Conservation (phyloP, 2,113 vertebrate genomes). For the Telmatochromis sp. region DNA sequence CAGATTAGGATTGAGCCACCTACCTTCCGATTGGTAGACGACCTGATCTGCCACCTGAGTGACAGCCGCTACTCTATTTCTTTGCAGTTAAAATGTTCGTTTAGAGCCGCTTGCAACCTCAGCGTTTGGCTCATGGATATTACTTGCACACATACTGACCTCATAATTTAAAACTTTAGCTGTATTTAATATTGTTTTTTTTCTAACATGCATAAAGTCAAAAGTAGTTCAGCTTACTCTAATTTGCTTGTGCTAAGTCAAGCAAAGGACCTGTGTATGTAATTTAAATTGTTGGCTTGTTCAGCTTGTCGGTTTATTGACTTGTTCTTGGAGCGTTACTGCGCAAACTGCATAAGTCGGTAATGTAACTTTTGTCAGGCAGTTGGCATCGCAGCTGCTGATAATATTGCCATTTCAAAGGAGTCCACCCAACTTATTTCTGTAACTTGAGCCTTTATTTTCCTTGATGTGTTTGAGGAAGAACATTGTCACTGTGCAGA, state of each 20-base stretch:
- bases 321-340: background rate
- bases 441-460: background rate
- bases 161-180: background rate
- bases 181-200: background rate
- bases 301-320: background rate
- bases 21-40: background rate
- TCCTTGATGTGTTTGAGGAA: background rate
- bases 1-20: accelerated
- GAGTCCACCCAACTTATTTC: accelerated
- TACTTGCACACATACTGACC: background rate
- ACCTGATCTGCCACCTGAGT: background rate
- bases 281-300: background rate
- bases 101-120: background rate
- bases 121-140: background rate
- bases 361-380: background rate
- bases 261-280: background rate
- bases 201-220: background rate
- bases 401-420: background rate
- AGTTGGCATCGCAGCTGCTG: background rate
- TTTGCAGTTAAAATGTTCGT: background rate
- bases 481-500: background rate
- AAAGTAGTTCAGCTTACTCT: background rate
- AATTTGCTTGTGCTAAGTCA: background rate
- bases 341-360: background rate
- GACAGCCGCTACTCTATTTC: background rate